phyloP scores from a whole-genome alignment of 2,888 invertebrate genomes.

The Poecilobothrus nobilitatus region DNA sequence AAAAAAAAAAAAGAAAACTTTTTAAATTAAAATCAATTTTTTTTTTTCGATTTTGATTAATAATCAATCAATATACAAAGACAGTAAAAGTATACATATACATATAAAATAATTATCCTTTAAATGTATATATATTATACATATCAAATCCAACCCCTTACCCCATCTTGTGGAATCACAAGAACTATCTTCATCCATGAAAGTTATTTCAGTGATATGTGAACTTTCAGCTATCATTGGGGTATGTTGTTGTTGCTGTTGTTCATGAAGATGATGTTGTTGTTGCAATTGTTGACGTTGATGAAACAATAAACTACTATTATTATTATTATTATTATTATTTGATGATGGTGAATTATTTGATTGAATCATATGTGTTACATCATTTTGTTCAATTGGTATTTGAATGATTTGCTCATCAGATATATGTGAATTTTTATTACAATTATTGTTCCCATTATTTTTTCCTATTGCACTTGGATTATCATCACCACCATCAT shows the following conservation, averaged over 20 bases:
- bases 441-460: neutral
- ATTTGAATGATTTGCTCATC: neutral
- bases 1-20: too few relatives aligned
- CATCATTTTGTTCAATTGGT: neutral
- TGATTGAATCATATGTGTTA: neutral
- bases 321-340: slow-evolving; percentile 2
- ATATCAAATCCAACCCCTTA: slow-evolving; percentile 23
- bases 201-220: slow-evolving; percentile 28
- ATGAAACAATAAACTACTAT: neutral
- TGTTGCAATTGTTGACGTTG: slow-evolving; percentile 22
- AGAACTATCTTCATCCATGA: slow-evolving; percentile 34
- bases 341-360: slow-evolving; percentile 7
- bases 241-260: neutral
- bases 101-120: too few relatives aligned
- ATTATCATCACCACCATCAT: slow-evolving; percentile 28
- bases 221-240: too few relatives aligned
- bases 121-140: too few relatives aligned
- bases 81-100: too few relatives aligned
- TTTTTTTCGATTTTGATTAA: neutral
- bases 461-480: slow-evolving; percentile 15
- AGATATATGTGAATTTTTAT: neutral
- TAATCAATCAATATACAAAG: too few relatives aligned
- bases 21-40: neutral
- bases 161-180: slow-evolving; percentile 34
- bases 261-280: slow-evolving; percentile 20